Conservation (phyloP, 2,113 vertebrate genomes). For the Sander lucioperca region DNA sequence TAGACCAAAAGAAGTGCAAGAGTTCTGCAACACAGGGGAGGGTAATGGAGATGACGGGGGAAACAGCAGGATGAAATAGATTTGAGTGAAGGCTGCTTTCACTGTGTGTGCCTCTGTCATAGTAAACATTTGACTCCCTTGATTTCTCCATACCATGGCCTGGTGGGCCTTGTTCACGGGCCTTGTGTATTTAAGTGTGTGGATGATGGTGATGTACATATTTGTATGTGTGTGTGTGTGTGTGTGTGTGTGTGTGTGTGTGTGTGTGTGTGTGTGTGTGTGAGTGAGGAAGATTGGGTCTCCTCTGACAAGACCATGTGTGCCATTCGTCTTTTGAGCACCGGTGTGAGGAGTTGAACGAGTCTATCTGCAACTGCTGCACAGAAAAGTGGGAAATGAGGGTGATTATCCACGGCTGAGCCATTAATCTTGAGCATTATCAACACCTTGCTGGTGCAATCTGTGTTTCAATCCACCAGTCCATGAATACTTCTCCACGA, state of each 20-base stretch:
- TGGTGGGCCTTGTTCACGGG: constrained; percentile 37
- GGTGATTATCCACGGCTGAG: constrained; percentile 77
- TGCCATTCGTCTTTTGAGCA: constrained; percentile 62
- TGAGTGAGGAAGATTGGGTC: constrained; percentile 27
- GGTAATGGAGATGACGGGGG: constrained; percentile 74
- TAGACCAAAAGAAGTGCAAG: constrained; percentile 73
- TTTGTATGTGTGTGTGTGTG: constrained; percentile 19
- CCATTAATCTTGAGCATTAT: constrained; percentile 80
- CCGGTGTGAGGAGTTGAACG: constrained; percentile 60
- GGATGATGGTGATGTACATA: constrained; percentile 29
- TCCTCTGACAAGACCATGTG: constrained; percentile 63
- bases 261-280: constrained; percentile 18
- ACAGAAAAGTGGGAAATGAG: constrained; percentile 58
- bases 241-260: constrained; percentile 9
- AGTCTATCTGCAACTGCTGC: constrained; percentile 71
- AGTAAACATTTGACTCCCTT: constrained; percentile 50
- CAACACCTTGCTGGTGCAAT: constrained; percentile 77
- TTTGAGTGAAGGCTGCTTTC: constrained; percentile 69
- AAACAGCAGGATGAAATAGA: constrained; percentile 70
- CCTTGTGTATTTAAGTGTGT: constrained; percentile 30
- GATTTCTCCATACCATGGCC: constrained; percentile 51
- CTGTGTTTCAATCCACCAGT: constrained; percentile 70
- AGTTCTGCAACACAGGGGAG: constrained; percentile 70
- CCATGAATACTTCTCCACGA: constrained; percentile 52
- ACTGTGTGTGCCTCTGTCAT: constrained; percentile 51